Evolutionary conservation across 2,113 vertebrate genomes (phyloP), one percentile per base, ranked within the genome.

Genomic region (Apus apus): DNA sequence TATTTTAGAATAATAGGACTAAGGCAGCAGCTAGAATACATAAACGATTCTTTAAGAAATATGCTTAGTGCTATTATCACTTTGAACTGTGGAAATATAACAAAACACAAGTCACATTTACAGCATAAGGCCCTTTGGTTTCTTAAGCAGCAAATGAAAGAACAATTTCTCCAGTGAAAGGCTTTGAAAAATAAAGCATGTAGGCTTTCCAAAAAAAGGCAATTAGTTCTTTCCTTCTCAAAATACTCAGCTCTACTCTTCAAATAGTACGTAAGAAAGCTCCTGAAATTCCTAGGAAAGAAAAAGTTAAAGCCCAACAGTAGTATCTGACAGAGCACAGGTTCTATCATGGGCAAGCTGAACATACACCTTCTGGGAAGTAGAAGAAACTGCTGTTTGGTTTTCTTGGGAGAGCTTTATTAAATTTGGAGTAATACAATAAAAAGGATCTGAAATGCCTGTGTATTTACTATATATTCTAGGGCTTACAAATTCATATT

Each of bases 121-220:
- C 92, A 98, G 95, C 96, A 94, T 98, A 98, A 98, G 97, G 98
- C 98, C 98, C 96, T 97, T 97, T 97, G 97, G 98, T 97, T 97
- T 97, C 96, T 96, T 95, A 94, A 98, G 97, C 97, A 98, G 97
- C 96, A 98, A 97, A 97, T 46, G 46, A 97, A 97, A 97, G 61
- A 97, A 97, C 94, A 96, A 87, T 94, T 96, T 95, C 87, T 91
- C 95, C 90, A 97, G 89, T 96, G 94, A 97, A 97, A 98, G 79
- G 84, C 92, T 96, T 95, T 95, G 72, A 97, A 97, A 97, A 97
- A 93, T 85, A 96, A 98, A 97, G 87, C 87, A 87, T 72, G 90
- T 93, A 90, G 75, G 92, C 92, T 96, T 96, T 86, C 88, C 85
- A 51, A 94, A 92, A 93, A 97, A 91, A 95, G 73, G 77, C 93